Evolutionary conservation across 2,113 vertebrate species (phyloP).

Genomic region (Pristiophorus japonicus): DNA sequence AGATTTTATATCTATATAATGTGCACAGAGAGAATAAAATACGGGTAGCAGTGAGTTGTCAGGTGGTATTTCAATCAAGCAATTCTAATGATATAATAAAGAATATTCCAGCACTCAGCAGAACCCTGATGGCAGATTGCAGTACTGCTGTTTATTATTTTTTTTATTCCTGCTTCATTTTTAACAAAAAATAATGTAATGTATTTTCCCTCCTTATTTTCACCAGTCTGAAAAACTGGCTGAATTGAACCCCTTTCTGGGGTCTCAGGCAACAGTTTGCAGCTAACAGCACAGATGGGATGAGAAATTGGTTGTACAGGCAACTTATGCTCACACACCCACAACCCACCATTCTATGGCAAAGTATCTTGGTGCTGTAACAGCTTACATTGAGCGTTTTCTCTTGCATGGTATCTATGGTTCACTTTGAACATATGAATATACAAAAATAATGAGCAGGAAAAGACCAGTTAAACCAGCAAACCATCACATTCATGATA

Average conservation of each 20-base stretch:
- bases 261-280: neutral
- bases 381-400: neutral
- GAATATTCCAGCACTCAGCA: neutral
- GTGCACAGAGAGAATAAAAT: neutral
- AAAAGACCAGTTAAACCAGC: neutral
- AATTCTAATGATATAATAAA: neutral
- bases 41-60: neutral
- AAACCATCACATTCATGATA: neutral
- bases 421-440: neutral
- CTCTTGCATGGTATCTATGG: neutral
- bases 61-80: neutral
- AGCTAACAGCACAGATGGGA: no score
- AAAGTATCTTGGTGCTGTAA: neutral
- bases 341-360: neutral
- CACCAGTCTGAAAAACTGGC: neutral
- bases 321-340: neutral
- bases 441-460: neutral
- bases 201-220: neutral
- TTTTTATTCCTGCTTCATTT: neutral
- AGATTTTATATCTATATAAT: neutral
- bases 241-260: neutral
- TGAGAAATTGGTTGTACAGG: no score
- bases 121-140: neutral
- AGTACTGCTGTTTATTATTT: neutral
- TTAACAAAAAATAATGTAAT: neutral